Conservation (phyloP, 2,113 vertebrate species). For the Ammospiza nelsoni region DNA sequence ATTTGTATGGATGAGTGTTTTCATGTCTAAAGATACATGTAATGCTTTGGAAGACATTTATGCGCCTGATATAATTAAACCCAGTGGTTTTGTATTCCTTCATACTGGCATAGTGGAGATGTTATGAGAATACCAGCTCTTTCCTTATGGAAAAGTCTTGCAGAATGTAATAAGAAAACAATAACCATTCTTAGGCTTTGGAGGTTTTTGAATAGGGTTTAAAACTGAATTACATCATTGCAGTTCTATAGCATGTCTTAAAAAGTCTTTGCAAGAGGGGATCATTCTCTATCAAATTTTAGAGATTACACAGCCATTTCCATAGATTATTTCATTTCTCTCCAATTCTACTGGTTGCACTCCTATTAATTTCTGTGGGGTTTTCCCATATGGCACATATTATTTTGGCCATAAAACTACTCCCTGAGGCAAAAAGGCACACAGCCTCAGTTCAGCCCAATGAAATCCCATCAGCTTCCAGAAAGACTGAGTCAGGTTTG, state of each 20-base stretch:
- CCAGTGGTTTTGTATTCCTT: constrained; percentile 31
- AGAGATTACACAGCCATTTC: constrained; percentile 45
- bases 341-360: constrained; percentile 46
- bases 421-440: constrained; percentile 4
- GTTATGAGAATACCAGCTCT: constrained; percentile 42
- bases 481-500: not conserved
- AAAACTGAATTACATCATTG: constrained; percentile 34
- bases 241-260: constrained; percentile 42
- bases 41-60: constrained; percentile 32
- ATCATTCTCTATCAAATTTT: constrained; percentile 38
- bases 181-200: constrained; percentile 57
- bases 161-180: constrained; percentile 52
- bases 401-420: constrained; percentile 47
- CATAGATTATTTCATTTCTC: constrained; percentile 56
- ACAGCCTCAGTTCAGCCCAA: not conserved
- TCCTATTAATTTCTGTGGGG: constrained; percentile 31
- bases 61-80: constrained; percentile 47
- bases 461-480: not conserved
- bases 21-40: not conserved
- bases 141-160: constrained; percentile 47
- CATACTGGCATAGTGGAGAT: not conserved
- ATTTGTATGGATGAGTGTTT: constrained; percentile 22
- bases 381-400: constrained; percentile 35
- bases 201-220: constrained; percentile 44
- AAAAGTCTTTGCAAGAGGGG: constrained; percentile 3